phyloP scores from a whole-genome alignment of 2,888 invertebrate genomes.

The Diaperis boleti region DNA sequence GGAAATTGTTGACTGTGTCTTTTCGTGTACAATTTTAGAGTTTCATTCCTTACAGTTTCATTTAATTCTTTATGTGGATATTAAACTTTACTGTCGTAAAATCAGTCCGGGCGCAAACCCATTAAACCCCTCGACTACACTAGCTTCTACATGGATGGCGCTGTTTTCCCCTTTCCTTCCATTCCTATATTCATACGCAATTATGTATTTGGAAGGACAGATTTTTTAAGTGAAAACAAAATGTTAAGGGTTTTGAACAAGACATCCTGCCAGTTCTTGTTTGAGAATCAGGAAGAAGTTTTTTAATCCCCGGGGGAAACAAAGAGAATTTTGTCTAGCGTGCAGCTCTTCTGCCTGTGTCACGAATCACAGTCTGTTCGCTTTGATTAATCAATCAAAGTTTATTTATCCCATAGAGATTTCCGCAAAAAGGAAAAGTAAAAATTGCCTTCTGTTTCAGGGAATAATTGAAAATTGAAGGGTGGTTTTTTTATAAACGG shows the following conservation, averaged over 20 bases:
- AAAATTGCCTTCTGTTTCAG: conserved; percentile 5
- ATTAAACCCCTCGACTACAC: not conserved
- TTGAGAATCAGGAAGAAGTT: conserved; percentile 12
- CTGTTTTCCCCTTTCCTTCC: conserved; percentile 1
- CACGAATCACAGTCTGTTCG: conserved; percentile 24
- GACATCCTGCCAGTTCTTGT: conserved; percentile 10
- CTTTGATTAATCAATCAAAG: conserved; percentile 27
- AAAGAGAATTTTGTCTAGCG: conserved; percentile 23
- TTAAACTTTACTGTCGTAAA: not conserved
- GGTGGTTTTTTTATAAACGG: too few species aligned
- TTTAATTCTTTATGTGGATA: not conserved
- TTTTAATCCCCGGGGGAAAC: conserved; percentile 16
- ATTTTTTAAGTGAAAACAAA: not conserved
- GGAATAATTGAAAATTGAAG: conserved; percentile 5
- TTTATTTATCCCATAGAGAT: conserved; percentile 13
- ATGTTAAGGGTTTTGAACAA: conserved; percentile 11
- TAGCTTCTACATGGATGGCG: conserved; percentile 8
- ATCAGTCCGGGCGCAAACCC: conserved; percentile 5
- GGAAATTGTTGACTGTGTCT: too few species aligned
- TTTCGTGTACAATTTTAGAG: not conserved
- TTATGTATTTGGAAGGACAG: not conserved
- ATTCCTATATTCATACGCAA: not conserved
- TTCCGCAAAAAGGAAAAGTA: not conserved
- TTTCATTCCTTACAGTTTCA: not conserved
- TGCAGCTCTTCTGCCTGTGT: conserved; percentile 21